Conservation (phyloP, 2,113 vertebrate species). For the Myodes glareolus region DNA sequence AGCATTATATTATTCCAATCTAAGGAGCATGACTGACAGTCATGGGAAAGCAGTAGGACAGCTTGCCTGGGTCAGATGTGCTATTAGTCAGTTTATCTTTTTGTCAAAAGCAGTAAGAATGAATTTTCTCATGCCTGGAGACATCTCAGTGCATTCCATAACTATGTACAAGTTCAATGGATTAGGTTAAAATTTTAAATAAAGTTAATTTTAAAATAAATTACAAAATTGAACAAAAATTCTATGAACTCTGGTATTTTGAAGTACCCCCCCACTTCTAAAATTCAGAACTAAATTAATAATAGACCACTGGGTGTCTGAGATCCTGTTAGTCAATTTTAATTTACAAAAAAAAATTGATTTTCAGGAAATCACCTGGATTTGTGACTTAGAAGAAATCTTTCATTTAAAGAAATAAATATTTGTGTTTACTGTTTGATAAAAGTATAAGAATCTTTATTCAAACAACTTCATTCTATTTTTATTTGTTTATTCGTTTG, state of each 20-base stretch:
- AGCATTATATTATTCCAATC: not conserved
- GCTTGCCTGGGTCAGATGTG: not conserved
- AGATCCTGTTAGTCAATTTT: not conserved
- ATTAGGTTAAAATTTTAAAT: not conserved
- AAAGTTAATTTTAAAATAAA: not conserved
- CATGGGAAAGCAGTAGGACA: not conserved
- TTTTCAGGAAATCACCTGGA: not conserved
- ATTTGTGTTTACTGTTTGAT: not conserved
- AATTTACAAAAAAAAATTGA: not conserved
- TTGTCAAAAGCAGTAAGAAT: not conserved
- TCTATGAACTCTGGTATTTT: not conserved
- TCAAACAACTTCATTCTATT: not conserved
- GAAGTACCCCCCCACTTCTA: not conserved
- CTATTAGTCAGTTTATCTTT: not conserved
- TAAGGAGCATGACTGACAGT: not conserved
- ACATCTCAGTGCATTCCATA: not conserved
- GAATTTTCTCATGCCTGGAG: not conserved
- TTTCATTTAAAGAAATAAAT: not conserved
- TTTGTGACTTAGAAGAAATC: not conserved
- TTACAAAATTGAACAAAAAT: not conserved
- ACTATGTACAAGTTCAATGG: no score
- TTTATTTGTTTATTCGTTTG: not conserved
- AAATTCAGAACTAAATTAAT: not conserved
- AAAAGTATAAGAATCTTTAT: not conserved
- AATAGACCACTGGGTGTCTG: not conserved